Conservation (phyloP, 2,888 invertebrate genomes). For the Adineta ricciae region DNA sequence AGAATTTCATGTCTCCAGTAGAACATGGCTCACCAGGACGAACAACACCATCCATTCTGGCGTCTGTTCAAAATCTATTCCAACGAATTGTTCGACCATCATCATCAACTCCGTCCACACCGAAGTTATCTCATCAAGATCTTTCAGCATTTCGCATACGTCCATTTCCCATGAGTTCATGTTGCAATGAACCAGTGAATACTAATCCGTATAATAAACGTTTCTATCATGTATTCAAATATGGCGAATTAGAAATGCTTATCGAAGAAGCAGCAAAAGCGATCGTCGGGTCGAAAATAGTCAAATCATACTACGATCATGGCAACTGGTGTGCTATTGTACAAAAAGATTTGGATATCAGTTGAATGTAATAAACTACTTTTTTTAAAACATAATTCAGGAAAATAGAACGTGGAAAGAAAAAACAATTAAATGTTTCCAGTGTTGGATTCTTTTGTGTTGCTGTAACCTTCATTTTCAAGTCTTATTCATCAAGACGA, state of each 20-base stretch:
- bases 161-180: slow-evolving; percentile 3
- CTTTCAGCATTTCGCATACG: neutral
- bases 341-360: neutral
- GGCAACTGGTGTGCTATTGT: slow-evolving; percentile 32
- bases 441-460: neutral
- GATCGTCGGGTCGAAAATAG: slow-evolving; percentile 15
- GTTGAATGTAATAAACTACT: neutral
- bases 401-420: too few relatives aligned
- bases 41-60: neutral
- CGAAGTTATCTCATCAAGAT: slow-evolving; percentile 18
- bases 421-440: neutral
- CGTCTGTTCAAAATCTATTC: neutral
- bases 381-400: too few relatives aligned
- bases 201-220: slow-evolving; percentile 26
- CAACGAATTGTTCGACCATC: neutral
- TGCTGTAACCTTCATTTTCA: too few relatives aligned
- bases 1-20: neutral
- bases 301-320: slow-evolving; percentile 32
- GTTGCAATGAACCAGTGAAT: neutral
- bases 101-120: slow-evolving; percentile 2
- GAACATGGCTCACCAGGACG: neutral
- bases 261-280: slow-evolving; percentile 1
- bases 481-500: too few relatives aligned
- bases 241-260: slow-evolving; percentile 27
- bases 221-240: slow-evolving; percentile 32